These are phyloP conservation scores for Burhinus bistriatus DNA, from an alignment of 2,113 vertebrate species.

Conservation along the genomic window DNA sequence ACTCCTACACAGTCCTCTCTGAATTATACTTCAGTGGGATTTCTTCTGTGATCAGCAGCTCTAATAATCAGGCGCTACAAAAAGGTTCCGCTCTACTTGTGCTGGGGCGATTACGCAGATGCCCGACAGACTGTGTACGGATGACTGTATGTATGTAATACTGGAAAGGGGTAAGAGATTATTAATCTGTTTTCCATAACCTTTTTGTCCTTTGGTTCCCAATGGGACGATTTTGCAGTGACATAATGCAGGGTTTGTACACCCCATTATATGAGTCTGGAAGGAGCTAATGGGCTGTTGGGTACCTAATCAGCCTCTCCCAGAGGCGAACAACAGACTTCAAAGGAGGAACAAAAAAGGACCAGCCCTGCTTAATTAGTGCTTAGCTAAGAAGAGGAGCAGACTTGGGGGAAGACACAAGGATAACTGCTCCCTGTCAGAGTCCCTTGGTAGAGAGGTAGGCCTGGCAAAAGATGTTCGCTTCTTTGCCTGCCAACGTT, in stretches of 20 bases:
- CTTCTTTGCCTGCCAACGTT: background rate
- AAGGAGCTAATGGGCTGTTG: conserved; percentile 19
- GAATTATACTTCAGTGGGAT: background rate
- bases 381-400: background rate
- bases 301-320: conserved; percentile 46
- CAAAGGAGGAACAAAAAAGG: conserved; percentile 29
- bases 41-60: background rate
- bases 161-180: background rate
- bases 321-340: conserved; percentile 23
- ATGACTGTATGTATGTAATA: background rate
- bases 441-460: background rate
- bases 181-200: conserved; percentile 19
- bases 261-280: background rate
- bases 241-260: conserved; percentile 10
- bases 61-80: background rate
- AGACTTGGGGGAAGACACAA: background rate
- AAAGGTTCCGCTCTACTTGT: background rate
- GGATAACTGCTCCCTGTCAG: background rate
- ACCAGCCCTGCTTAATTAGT: conserved; percentile 48
- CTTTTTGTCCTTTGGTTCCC: conserved; percentile 14
- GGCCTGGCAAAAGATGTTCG: background rate
- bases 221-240: background rate
- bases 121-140: background rate
- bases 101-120: background rate
- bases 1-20: background rate